phyloP scores from a whole-genome alignment of 1,140 invertebrate genomes.

The Drosophila prosaltans region DNA sequence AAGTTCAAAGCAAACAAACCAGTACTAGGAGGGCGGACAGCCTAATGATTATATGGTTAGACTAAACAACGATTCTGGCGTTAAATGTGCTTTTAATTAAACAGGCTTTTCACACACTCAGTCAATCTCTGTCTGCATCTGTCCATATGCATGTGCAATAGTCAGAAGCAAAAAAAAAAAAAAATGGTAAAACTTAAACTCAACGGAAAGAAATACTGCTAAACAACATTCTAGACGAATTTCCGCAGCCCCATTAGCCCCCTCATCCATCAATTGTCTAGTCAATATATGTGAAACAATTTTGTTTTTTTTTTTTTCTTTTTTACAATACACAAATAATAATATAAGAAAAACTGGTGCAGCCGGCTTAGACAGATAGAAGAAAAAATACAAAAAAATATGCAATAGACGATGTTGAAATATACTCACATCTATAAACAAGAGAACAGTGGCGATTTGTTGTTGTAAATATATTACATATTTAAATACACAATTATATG shows the following conservation, averaged over 20 bases:
- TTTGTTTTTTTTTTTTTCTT: slow-evolving; percentile 14
- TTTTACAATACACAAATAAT: background rate
- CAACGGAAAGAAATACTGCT: slow-evolving; percentile 33
- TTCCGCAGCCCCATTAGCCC: slow-evolving; percentile 33
- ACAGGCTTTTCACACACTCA: background rate
- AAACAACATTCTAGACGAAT: slow-evolving; percentile 56
- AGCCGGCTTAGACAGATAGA: slow-evolving; percentile 20
- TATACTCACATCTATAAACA: background rate
- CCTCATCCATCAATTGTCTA: slow-evolving; percentile 35
- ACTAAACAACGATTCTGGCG: background rate
- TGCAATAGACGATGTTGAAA: slow-evolving; percentile 28
- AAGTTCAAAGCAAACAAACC: slow-evolving; percentile 21
- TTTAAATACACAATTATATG: background rate
- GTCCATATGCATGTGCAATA: slow-evolving; percentile 49
- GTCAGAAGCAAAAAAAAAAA: background rate
- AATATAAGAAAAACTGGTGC: slow-evolving; percentile 46
- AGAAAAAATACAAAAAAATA: background rate
- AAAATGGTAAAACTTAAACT: slow-evolving; percentile 18
- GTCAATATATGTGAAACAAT: slow-evolving; percentile 40
- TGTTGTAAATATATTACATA: background rate
- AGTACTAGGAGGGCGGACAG: slow-evolving; percentile 28
- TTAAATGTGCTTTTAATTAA: slow-evolving; percentile 53
- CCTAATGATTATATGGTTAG: slow-evolving; percentile 31
- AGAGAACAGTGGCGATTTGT: background rate
- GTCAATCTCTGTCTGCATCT: background rate